Base-by-base conservation (phyloP, 2,797 vertebrate species). In the Melanotaenia parkinsoni region DNA sequence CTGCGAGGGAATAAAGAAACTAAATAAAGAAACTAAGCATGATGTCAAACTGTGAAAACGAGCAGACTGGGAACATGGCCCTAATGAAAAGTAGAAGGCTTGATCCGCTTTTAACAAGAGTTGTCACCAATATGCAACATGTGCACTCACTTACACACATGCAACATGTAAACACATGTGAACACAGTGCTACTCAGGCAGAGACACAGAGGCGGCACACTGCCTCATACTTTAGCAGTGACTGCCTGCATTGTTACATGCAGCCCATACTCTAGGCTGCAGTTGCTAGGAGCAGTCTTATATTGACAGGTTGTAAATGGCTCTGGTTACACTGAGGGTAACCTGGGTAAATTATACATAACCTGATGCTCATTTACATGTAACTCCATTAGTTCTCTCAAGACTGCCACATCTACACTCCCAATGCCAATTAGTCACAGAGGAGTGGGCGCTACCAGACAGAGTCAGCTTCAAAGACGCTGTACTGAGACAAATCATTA, bases 261-360 rank as follows among this genome's bases (percentile, higher is more conserved):
- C 61, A 47, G 83, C 13, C 67, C 62, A 51, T 72, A 63, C 79
- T 89, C 91, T 62, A 82, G 85, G 89, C 83, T 86, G 89, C 86
- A 59, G 91, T 93, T 92, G 88, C 88, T 88, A 88, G 85, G 90
- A 80, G 79, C 79, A 77, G 70, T 62, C 63, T 72, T 63, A 77
- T 80, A 88, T 67, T 70, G 38, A 50, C 79, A 69, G 82, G 77
- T 79, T 81, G 72, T 88, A 38, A 84, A 85, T 70, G 82, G 84
- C 78, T 94, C 91, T 67, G 75, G 88, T 94, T 93, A 88, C 92
- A 83, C 82, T 74, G 62, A 84, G 53, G 71, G 86, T 86, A 89
- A 89, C 82, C 66, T 78, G 57, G 71, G 81, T 94, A 77, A 95
- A 95, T 95, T 94, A 94, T 94, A 91, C 87, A 95, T 93, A 85